Conservation (phyloP, 2,888 invertebrate genomes). For the Sphaerophoria taeniata region DNA sequence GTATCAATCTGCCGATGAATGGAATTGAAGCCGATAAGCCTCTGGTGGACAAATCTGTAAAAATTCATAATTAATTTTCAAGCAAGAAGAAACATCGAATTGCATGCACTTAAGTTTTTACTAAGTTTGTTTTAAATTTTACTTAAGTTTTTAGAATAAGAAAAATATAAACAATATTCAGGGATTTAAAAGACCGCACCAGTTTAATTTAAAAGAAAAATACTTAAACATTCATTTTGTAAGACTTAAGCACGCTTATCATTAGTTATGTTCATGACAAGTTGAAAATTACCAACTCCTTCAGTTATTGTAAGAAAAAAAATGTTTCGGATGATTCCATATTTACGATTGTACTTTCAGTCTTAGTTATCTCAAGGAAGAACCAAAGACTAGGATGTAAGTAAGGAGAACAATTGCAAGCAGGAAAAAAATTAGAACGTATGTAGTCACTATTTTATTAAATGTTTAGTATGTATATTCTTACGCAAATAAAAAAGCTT, state of each 20-base stretch:
- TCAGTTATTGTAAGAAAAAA: no score
- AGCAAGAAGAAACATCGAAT: not conserved
- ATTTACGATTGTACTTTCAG: not conserved
- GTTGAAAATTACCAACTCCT: conserved; percentile 31
- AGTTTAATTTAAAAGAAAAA: conserved; percentile 10
- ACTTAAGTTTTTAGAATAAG: conserved; percentile 22
- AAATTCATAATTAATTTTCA: conserved; percentile 38
- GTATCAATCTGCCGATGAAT: conserved; percentile 78
- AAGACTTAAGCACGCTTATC: not conserved
- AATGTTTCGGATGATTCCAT: no score
- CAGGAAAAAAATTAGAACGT: conserved; percentile 79
- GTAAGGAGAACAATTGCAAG: conserved; percentile 5
- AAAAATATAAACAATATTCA: conserved; percentile 22
- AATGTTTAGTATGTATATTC: not conserved
- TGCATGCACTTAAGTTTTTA: conserved; percentile 42
- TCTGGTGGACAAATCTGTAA: conserved; percentile 75
- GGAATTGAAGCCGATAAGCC: conserved; percentile 78
- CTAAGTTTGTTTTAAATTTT: conserved; percentile 27
- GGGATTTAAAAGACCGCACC: conserved; percentile 54
- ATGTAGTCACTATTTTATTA: not conserved
- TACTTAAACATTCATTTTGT: not conserved
- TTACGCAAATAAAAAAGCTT: no score
- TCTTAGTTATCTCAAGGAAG: conserved; percentile 53
- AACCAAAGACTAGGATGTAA: conserved; percentile 69
- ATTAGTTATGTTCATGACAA: not conserved